Evolutionary conservation across 2,797 vertebrate genomes (phyloP).

Genomic region (Lacerta bilineata): DNA sequence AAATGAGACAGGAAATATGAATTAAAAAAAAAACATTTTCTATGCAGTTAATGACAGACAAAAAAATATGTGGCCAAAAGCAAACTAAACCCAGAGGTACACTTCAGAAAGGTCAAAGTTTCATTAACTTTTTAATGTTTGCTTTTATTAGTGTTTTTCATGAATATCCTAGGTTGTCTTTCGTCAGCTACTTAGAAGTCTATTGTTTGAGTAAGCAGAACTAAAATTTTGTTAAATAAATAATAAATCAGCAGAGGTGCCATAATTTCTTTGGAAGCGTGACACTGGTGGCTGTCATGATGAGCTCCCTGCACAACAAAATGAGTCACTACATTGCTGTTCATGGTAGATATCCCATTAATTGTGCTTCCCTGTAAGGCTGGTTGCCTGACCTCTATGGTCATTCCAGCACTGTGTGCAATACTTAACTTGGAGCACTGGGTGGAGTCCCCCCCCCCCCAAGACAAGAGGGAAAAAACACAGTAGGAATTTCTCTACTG

Average conservation of each 20-base stretch:
- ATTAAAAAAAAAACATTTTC: no score
- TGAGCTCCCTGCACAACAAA: no score
- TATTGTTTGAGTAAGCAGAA: no score
- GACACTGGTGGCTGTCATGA: no score
- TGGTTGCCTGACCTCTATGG: neutral
- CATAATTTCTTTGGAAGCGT: no score
- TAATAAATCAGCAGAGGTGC: no score
- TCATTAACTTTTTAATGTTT: neutral
- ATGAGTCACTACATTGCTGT: neutral
- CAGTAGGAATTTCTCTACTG: neutral
- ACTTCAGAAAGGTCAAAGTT: neutral
- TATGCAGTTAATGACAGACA: neutral
- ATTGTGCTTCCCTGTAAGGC: neutral
- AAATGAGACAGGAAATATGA: neutral
- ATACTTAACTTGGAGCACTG: neutral
- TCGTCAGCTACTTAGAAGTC: no score
- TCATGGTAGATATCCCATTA: neutral
- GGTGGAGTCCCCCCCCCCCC: neutral
- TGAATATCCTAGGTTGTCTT: no score
- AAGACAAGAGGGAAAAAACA: neutral
- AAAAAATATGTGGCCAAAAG: neutral
- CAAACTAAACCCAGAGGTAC: neutral
- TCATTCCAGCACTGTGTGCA: neutral
- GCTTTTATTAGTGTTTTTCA: no score
- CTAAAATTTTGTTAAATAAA: no score